phyloP scores from a whole-genome alignment of 2,797 vertebrate genomes.

The Rousettus madagascariensis region DNA sequence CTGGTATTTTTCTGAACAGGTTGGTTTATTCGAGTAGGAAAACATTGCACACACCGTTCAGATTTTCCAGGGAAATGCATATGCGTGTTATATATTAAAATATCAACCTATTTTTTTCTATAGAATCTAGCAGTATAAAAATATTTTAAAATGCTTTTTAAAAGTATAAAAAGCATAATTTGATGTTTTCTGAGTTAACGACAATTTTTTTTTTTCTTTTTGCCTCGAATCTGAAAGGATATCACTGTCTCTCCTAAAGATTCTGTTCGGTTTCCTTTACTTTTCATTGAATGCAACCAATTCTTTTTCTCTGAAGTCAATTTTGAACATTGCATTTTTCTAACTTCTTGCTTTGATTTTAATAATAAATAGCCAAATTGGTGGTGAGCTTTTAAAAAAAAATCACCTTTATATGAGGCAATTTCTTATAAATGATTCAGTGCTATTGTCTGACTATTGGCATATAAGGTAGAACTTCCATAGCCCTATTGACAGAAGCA shows the following conservation, averaged over 20 bases:
- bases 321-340: neutral
- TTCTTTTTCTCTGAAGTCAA: neutral
- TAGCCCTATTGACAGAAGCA: neutral
- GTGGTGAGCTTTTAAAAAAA: neutral
- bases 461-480: neutral
- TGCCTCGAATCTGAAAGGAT: constrained; percentile 10
- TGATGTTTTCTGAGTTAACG: neutral
- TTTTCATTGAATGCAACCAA: neutral
- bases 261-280: constrained; percentile 4
- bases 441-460: neutral
- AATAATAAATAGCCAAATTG: neutral
- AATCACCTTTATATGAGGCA: neutral
- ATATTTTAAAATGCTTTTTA: neutral
- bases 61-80: neutral
- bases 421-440: neutral
- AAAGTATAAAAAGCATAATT: constrained; percentile 19
- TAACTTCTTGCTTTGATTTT: neutral
- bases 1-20: neutral
- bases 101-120: neutral
- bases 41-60: neutral
- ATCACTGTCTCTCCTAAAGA: neutral
- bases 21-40: neutral
- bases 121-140: neutral
- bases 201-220: neutral
- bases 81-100: constrained; percentile 6